phyloP scores from a whole-genome alignment of 2,888 invertebrate species.

The Eilema depressum region DNA sequence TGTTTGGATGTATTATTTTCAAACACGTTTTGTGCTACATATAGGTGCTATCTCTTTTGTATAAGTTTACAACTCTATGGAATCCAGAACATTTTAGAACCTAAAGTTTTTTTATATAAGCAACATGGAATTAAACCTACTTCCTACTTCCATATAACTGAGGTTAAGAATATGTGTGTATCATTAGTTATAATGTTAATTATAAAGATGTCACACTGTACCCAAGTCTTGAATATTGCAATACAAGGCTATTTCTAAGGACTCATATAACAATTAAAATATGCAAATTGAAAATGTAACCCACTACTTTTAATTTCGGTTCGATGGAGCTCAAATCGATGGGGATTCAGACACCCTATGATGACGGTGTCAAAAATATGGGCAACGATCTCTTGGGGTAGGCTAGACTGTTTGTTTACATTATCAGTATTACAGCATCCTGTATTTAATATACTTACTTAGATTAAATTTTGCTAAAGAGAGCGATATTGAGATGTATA shows the following conservation, averaged over 20 bases:
- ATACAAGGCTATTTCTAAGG: slow-evolving; percentile 23
- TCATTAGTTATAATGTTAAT: neutral
- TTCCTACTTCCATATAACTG: neutral
- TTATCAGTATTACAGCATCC: slow-evolving; percentile 43
- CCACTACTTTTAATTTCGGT: slow-evolving; percentile 82
- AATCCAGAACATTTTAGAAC: no score
- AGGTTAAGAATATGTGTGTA: neutral
- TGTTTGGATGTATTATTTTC: no score
- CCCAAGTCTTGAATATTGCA: neutral
- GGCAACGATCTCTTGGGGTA: slow-evolving; percentile 35
- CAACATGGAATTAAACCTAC: neutral
- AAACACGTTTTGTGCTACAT: no score
- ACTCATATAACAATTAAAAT: slow-evolving; percentile 84
- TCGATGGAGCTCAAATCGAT: slow-evolving; percentile 73
- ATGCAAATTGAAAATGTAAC: slow-evolving; percentile 84
- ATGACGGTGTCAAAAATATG: slow-evolving; percentile 68
- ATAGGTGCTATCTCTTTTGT: neutral
- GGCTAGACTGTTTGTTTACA: slow-evolving; percentile 51
- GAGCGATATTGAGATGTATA: neutral
- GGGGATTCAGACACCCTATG: slow-evolving; percentile 62
- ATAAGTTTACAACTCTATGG: no score
- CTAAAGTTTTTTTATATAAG: no score
- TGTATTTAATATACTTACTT: no score
- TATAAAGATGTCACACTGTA: neutral
- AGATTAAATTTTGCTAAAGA: slow-evolving; percentile 6